Conservation (phyloP, 2,888 invertebrate species). For the Agrotis segetum region DNA sequence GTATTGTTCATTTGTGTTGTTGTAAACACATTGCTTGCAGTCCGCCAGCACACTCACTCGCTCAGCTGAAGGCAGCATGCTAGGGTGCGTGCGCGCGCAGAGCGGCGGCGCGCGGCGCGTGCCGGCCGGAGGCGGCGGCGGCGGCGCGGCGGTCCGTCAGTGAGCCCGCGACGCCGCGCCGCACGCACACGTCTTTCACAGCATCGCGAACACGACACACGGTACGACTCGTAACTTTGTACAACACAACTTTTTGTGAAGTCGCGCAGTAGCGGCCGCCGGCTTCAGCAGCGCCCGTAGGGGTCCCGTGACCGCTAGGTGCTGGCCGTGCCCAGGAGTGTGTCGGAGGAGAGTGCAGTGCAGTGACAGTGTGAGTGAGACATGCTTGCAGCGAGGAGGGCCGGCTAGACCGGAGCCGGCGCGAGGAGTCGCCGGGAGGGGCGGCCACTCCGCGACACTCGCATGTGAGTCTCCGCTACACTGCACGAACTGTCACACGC, state of each 20-base stretch:
- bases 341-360: conserved; percentile 30
- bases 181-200: conserved; percentile 11
- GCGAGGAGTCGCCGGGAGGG: conserved; percentile 3
- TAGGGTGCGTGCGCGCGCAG: conserved; percentile 32
- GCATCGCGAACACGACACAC: conserved; percentile 5
- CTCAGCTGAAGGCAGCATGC: not conserved
- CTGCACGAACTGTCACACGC: too few relatives aligned
- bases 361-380: conserved; percentile 38
- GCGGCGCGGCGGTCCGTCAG: conserved; percentile 20
- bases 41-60: too few relatives aligned
- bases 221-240: conserved; percentile 31
- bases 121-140: conserved; percentile 22
- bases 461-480: conserved; percentile 37
- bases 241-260: conserved; percentile 33
- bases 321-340: not conserved
- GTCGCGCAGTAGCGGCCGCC: not conserved
- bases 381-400: not conserved
- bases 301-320: not conserved
- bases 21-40: too few relatives aligned
- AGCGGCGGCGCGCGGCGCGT: not conserved
- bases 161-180: conserved; percentile 32
- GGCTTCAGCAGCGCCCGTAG: not conserved
- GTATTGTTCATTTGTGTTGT: too few relatives aligned
- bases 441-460: not conserved
- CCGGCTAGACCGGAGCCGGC: not conserved